Evolutionary conservation across 2,888 invertebrate genomes (phyloP), one percentile per base, ranked within the genome.

Genomic region (Lapara coniferarum): DNA sequence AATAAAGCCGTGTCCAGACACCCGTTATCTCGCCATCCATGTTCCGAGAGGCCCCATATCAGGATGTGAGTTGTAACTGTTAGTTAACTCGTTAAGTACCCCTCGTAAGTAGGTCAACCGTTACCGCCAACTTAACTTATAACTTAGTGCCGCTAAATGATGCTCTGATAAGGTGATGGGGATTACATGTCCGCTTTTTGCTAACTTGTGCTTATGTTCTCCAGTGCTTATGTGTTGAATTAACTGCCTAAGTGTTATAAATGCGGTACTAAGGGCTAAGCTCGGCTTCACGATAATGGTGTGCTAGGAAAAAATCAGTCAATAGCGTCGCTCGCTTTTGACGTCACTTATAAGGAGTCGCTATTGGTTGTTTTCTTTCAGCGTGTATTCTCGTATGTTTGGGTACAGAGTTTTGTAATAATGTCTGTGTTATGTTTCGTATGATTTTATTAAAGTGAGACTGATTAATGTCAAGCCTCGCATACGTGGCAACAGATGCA

Each of bases 11-110:
- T 78, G 82, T 81, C 75, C 79, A 69, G 83, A 84, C 83, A 75
- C 74, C 92, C 91, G 92, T 91, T 92, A 91, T 83, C 86, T 86
- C 81, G 78, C 82, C 88, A 88, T 87, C 89, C 83, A 75, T 83
- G 85, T 90, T 91, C 91, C 84, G 81, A 88, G 90, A 89, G 87
- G 70, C 74, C 71, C 89, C 89, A 86, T 90, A 91, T 89, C 91
- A 88, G 90, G 90, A 84, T 81, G 81, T 75, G 70, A 76, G 90
- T 83, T 77, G 82, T 87, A 88, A 90, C 90, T 88, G 90, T 88
- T 82, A 79, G 81, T 74, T 80, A 63, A 80, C 85, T 84, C 79
- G 87, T 85, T 85, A 84, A 81, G 81, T 83, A 83, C 74, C 72
- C 69, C 66, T 51, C 66, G 57, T 66, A 89, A 85, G 82, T 91